Evolutionary conservation across 2,113 vertebrate species (phyloP), one percentile per base, ranked within the genome.

Genomic region (Hemiscyllium ocellatum): DNA sequence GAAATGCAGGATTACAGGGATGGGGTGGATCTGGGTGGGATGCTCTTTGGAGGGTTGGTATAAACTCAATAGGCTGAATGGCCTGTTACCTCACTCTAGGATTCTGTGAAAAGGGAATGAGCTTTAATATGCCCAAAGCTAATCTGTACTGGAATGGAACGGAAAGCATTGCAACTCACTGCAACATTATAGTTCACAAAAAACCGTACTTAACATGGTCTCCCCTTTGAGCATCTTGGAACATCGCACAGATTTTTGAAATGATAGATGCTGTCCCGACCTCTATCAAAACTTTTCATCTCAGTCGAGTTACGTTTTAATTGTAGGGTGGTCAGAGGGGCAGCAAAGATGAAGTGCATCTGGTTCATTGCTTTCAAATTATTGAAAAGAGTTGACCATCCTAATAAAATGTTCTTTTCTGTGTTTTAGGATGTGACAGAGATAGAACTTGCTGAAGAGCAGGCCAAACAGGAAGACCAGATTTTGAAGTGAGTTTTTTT

Each of bases 401-500:
- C 20, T 3, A 13, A 50, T 50, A 29, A 50, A 15, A 17, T 52
- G 50, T 42, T 95, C 37, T 96, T 86, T 95, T 1, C n/a, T 96
- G 42, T 33, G 10, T 78, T 42, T n/a, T 90, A 99, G 99, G 99
- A 99, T 76, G 98, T 99, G 96, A 99, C 99, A 0, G 98, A 99
- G 96, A 97, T 96, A 7, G 99, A 99, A 96, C 97, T 98, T 95
- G 98, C 98, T 0, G 98, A 99, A 96, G 98, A 98, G 2, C 98
- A 99, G 96, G 98, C 98, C 65, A 99, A 98, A 96, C 97, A 98
- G 93, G 99, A 99, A 96, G 98, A 99, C 37, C 98, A 98, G 96
- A 98, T 99, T 37, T 96, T 99, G 3, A 99, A 98, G 99, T 99
- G 96, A 97, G 98, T 96, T 29, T 83, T 4, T 7, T 76, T 47